Base-by-base conservation (phyloP, 2,888 invertebrate genomes). In the Helobdella robusta region DNA sequence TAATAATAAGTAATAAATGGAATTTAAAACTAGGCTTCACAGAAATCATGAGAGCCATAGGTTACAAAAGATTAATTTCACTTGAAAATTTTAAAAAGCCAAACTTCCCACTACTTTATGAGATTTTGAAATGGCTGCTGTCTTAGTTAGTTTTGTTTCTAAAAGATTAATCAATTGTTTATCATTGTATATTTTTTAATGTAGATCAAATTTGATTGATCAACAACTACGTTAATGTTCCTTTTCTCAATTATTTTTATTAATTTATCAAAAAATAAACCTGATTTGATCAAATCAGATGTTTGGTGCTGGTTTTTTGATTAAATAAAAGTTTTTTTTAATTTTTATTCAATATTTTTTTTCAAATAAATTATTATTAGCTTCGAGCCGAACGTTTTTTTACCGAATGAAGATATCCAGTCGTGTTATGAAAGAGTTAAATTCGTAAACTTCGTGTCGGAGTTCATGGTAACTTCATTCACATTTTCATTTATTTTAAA, bases 21-120 rank as follows among this genome's bases (percentile, higher is more conserved):
- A n/a, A n/a, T n/a, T n/a, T n/a, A n/a, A n/a, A n/a, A n/a, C 23
- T 74, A 94, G 94, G 93, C 84, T 88, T 95, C 75, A 89, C 91
- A 61, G 97, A 98, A 82, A 91, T 91, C 81, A 87, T 95, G 83
- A 85, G 94, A 64, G 86, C 89, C 0, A 83, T 98, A 23, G 93
- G 93, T 1, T 98, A 90, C 80, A 89, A 89, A 0, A 85, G 88
- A n/a, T 83, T 88, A 32, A 88, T 98, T 72, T 94, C 95, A 0
- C 83, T 95, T 81, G 93, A 91, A 78, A 91, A 90, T 79, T 94
- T 94, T 79, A 84, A 91, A 30, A 84, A 83, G 36, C 89, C 93
- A 0, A 93, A 94, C 82, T 98, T 97, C 82, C 85, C 87, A 67
- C 82, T 95, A 66, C 87, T 95, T 64, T 91, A 92, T 68, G 89